These are phyloP conservation scores for Telmatherina bonti DNA, from an alignment of 2,797 vertebrate species.

Conservation along the genomic window DNA sequence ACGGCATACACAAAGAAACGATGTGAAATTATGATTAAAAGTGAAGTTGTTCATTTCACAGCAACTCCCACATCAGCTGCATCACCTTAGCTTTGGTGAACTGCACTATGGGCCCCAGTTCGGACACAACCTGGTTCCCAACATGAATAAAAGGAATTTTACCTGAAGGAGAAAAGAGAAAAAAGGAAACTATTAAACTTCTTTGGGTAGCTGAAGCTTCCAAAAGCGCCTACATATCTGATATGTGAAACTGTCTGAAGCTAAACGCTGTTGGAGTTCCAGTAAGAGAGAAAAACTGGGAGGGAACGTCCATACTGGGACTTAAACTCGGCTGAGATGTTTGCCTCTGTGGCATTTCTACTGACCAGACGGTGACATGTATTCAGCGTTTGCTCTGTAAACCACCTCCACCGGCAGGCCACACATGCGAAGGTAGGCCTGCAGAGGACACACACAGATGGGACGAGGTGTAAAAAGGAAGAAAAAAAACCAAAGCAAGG, in stretches of 20 bases:
- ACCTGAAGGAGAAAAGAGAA: slow-evolving; percentile 75
- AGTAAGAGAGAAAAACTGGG: neutral
- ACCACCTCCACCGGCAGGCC: slow-evolving; percentile 91
- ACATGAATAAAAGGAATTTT: slow-evolving; percentile 98
- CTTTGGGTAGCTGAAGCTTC: neutral
- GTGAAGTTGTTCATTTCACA: neutral
- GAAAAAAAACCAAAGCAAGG: neutral
- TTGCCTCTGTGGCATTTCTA: slow-evolving; percentile 12
- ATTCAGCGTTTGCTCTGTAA: slow-evolving; percentile 93
- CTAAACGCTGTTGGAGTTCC: too few species aligned
- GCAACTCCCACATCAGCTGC: neutral
- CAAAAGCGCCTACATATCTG: accelerated
- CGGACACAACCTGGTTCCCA: slow-evolving; percentile 97
- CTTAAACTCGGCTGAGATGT: neutral
- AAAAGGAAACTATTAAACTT: neutral
- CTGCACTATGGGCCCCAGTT: slow-evolving; percentile 95
- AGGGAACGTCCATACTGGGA: accelerated
- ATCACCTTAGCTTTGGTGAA: slow-evolving; percentile 97
- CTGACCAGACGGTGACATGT: slow-evolving; percentile 98
- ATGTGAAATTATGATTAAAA: neutral
- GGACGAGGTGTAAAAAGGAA: neutral
- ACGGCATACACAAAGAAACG: too few species aligned
- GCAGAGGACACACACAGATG: slow-evolving; percentile 12
- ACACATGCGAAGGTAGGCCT: slow-evolving; percentile 97
- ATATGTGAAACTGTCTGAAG: neutral